A percentile compares a stretch with the other conserved stretches of the same genome.
Conservation (phyloP, 2,888 invertebrate genomes). For the Cataglyphis rosenhaueri region DNA sequence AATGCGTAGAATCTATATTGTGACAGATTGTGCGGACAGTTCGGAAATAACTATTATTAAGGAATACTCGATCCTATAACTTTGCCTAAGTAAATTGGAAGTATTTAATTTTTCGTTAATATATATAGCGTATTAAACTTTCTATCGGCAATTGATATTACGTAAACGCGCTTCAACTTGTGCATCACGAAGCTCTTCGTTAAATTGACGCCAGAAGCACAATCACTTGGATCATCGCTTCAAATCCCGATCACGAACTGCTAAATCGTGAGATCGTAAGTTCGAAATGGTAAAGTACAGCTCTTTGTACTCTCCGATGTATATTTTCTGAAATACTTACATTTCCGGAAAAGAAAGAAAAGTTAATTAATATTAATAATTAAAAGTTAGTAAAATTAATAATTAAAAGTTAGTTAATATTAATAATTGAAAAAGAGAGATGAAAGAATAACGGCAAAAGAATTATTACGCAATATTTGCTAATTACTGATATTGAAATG, state of each 20-base stretch:
- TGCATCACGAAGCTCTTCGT: constrained; percentile 14
- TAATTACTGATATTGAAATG: not conserved
- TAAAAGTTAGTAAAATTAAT: too few species aligned
- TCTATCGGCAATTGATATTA: constrained; percentile 17
- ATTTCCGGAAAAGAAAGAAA: not conserved
- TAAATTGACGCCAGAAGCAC: constrained; percentile 61
- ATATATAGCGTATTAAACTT: not conserved
- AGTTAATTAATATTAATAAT: not conserved
- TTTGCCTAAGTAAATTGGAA: not conserved
- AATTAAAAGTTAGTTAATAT: too few species aligned
- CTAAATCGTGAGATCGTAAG: constrained; percentile 61
- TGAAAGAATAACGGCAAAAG: not conserved
- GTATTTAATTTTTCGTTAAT: not conserved
- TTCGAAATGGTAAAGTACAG: constrained; percentile 32
- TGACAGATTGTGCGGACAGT: too few species aligned
- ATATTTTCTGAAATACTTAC: constrained; percentile 4
- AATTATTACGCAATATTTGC: not conserved
- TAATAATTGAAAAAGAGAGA: not conserved
- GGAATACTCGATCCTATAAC: not conserved
- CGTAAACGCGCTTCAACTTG: constrained; percentile 33
- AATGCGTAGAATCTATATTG: not conserved
- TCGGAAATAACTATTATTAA: not conserved
- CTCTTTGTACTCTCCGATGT: not conserved
- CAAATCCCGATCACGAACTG: constrained; percentile 72
- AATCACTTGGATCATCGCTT: constrained; percentile 72